Percentiles rank a stretch among this genome's conserved stretches.
phyloP scores from a whole-genome alignment of 2,888 invertebrate genomes.

The Drosophila percnosoma region DNA sequence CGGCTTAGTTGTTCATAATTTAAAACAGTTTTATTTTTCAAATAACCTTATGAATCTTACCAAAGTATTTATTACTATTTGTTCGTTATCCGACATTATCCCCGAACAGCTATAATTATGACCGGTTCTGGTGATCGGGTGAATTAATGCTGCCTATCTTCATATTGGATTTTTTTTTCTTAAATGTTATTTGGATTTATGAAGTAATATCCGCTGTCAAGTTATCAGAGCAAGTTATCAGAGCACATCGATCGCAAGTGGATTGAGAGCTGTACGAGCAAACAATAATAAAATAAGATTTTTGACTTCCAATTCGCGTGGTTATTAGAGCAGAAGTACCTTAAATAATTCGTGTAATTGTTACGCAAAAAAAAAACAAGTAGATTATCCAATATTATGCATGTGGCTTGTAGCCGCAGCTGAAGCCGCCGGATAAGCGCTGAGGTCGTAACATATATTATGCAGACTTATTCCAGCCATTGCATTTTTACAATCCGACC shows the following conservation, averaged over 20 bases:
- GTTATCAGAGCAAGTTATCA: background rate
- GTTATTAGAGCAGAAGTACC: slow-evolving; percentile 5
- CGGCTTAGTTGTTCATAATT: background rate
- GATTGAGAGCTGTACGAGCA: background rate
- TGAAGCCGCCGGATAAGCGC: background rate
- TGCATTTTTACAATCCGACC: background rate
- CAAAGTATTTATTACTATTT: background rate
- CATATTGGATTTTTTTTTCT: background rate
- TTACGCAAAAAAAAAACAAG: background rate
- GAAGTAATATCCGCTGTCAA: background rate
- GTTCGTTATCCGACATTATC: background rate
- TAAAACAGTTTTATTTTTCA: background rate
- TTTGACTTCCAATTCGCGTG: background rate
- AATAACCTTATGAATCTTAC: background rate
- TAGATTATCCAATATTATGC: background rate
- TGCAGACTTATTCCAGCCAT: slow-evolving; percentile 1
- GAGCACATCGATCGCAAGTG: slow-evolving; percentile 13
- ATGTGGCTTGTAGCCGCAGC: background rate
- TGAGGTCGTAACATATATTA: background rate
- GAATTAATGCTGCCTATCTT: background rate
- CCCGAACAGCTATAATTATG: background rate
- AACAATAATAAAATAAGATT: background rate
- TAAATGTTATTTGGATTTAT: background rate
- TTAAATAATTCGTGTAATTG: background rate
- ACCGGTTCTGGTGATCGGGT: background rate